Evolutionary conservation across 2,797 vertebrate genomes (phyloP), one percentile per base, ranked within the genome.

Genomic region (Sandelia bainsii): DNA sequence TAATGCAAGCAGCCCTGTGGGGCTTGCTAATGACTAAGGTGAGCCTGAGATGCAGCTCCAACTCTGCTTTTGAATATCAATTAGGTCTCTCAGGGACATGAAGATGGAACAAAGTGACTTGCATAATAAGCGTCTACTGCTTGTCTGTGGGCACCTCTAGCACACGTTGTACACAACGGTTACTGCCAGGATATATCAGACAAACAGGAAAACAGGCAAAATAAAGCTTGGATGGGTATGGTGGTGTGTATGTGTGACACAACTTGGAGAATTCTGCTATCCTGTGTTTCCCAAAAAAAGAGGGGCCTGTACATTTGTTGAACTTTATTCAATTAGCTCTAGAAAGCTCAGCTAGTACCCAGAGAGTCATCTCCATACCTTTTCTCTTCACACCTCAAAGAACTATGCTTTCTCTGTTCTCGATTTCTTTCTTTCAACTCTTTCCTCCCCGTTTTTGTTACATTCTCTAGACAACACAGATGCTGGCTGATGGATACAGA

Each of bases 11-110:
- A 89, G 87, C 85, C 89, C 89, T 85, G 78, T 73, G 90, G 87
- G 90, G 85, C 82, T 90, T 87, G 77, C 89, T 91, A 92, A 89
- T 92, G 91, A 92, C 89, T 87, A 90, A 93, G 91, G 91, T 93
- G 89, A 93, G 90, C 82, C 86, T 70, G 85, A 85, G 89, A 92
- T 83, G 82, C 85, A 39, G 91, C 89, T 84, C 53, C 64, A 72
- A 78, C 75, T 82, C 86, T 53, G 82, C 83, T 89, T 82, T 78
- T 72, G 91, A 94, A 94, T 94, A 91, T 90, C 90, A 93, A 94
- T 93, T 87, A 92, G 82, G 88, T 89, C 82, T 90, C 87, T 78
- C 74, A 84, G 91, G 90, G 88, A 91, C 74, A 49, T 62, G 66
- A 69, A 77, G 87, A 83, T 81, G 69, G 86, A 82, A 80, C 81